phyloP scores from a whole-genome alignment of 1,140 invertebrate species.

The Chelonus insularis region DNA sequence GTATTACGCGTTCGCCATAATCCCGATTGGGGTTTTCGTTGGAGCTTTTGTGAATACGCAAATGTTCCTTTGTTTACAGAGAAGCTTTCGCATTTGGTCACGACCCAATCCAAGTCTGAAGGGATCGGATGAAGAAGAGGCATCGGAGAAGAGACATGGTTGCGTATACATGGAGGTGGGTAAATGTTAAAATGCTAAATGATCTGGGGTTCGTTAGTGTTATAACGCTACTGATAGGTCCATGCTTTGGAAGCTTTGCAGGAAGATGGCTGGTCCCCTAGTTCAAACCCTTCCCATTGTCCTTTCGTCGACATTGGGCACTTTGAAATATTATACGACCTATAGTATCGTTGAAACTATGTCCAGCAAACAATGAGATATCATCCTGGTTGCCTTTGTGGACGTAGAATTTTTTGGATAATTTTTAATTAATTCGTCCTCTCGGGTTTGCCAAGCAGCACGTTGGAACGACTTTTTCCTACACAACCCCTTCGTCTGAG shows the following conservation, averaged over 20 bases:
- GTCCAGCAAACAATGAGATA: constrained; percentile 40
- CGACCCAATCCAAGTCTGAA: neutral
- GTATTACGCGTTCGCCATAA: constrained; percentile 38
- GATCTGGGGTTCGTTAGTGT: constrained; percentile 35
- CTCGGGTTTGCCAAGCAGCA: constrained; percentile 11
- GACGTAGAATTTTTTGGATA: constrained; percentile 37
- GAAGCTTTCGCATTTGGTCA: constrained; percentile 33
- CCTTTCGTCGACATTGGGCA: constrained; percentile 30
- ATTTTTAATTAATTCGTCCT: constrained; percentile 39
- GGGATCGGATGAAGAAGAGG: neutral
- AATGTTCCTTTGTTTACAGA: constrained; percentile 47
- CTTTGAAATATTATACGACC: constrained; percentile 52
- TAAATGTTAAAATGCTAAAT: constrained; percentile 39
- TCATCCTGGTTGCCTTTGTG: constrained; percentile 34
- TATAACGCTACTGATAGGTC: constrained; percentile 41
- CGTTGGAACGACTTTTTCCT: neutral
- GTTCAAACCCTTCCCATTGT: constrained; percentile 23
- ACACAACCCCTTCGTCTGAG: neutral
- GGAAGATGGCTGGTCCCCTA: constrained; percentile 46
- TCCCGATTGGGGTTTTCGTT: constrained; percentile 35
- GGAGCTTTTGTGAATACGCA: constrained; percentile 33
- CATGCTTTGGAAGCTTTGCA: constrained; percentile 34
- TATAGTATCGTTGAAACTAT: constrained; percentile 41
- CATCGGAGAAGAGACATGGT: no score
- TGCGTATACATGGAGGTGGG: no score